Base-by-base conservation (phyloP, 2,888 invertebrate species). In the Athalia circularis region DNA sequence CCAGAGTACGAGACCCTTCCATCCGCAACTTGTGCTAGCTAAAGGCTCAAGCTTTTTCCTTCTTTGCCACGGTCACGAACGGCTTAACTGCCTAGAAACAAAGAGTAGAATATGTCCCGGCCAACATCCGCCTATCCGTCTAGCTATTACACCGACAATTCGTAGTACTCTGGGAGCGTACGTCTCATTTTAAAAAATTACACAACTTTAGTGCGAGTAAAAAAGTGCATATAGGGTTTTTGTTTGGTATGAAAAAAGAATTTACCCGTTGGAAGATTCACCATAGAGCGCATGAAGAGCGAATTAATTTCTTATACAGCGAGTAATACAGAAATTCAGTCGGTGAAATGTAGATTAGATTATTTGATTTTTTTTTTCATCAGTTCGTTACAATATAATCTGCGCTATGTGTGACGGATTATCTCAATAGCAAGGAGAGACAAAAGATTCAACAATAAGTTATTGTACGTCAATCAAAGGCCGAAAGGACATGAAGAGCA, bases 51-150 rank as follows among this genome's bases (percentile, higher is more conserved):
- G 13, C 67, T n/a, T 54, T 68, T 54, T 54, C 54, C 52, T 75
- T 62, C 62, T 64, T 75, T 75, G 75, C 75, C 62, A 75, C 75
- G 75, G 75, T 75, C 75, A 75, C 75, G 75, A 64, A 64, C 75
- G 50, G 75, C 43, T 50, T 75, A 75, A 75, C 75, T 75, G 62
- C 75, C 75, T 54, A 75, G 75, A 75, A 75, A 75, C 75, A 75
- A 75, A 75, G 75, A 50, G 8, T 47, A 47, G 75, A 50, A 8
- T 15, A 61, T 64, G 50, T 75, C 62, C 43, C 48, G 13, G 6
- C 75, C 47, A 59, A 72, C 70, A 72, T 72, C 59, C 70, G 70
- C 57, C 59, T 67, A 13, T 5, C 11, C 3, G 45, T 15, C 3
- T 5, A 67, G 29, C 5, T 45, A 64, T 45, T 61, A 6, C 11